Evolutionary conservation across 2,113 vertebrate species (phyloP).

Genomic region (Heterotis niloticus): DNA sequence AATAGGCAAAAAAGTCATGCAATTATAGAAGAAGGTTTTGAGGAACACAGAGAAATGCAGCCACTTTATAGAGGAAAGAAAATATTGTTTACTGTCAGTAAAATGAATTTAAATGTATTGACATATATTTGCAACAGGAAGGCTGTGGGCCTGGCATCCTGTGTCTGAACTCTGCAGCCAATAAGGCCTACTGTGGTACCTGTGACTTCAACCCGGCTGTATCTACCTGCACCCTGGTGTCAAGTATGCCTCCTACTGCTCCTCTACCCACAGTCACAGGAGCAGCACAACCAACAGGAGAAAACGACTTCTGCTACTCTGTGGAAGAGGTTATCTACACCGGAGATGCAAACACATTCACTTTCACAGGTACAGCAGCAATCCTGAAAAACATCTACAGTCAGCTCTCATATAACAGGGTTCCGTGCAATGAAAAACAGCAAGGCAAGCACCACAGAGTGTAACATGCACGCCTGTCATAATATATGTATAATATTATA

Average conservation of each 20-base stretch:
- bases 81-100: constrained; percentile 35
- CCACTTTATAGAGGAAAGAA: constrained; percentile 20
- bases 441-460: neutral
- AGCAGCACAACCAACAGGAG: constrained; percentile 1
- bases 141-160: constrained; percentile 64
- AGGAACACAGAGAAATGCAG: constrained; percentile 36
- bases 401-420: no score
- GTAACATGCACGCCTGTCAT: neutral
- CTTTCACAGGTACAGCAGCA: constrained; percentile 70
- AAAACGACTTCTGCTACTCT: constrained; percentile 55
- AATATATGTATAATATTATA: neutral
- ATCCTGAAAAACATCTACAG: neutral
- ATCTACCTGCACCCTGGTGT: constrained; percentile 65
- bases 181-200: constrained; percentile 69
- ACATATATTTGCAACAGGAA: constrained; percentile 45
- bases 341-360: constrained; percentile 55
- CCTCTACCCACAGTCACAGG: constrained; percentile 15
- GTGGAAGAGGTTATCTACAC: constrained; percentile 70
- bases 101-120: no score
- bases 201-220: constrained; percentile 74
- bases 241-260: constrained; percentile 20
- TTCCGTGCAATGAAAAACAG: no score
- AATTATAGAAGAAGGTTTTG: constrained; percentile 51
- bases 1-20: constrained; percentile 54
- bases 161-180: constrained; percentile 66